phyloP scores from a whole-genome alignment of 2,888 invertebrate genomes.

The Griposia aprilina region DNA sequence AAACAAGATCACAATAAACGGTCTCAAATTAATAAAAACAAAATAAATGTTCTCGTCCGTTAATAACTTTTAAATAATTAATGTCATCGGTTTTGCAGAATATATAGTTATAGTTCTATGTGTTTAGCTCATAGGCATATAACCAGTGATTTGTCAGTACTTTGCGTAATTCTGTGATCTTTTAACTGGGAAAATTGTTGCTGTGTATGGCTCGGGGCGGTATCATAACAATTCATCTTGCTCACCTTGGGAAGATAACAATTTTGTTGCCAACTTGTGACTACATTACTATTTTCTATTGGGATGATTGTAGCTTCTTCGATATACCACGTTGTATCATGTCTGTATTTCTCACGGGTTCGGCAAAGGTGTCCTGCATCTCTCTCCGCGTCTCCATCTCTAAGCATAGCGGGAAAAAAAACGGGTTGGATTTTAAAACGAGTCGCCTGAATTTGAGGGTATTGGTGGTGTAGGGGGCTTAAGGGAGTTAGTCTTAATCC shows the following conservation, averaged over 20 bases:
- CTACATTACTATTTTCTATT: neutral
- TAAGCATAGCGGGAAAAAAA: neutral
- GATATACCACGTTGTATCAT: neutral
- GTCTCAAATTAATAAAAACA: neutral
- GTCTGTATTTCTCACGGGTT: neutral
- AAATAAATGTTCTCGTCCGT: neutral
- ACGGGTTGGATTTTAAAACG: too few species aligned
- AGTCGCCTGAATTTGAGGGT: too few species aligned
- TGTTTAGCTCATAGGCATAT: constrained; percentile 39
- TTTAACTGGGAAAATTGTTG: constrained; percentile 32
- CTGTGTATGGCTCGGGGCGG: constrained; percentile 31
- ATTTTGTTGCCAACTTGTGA: neutral
- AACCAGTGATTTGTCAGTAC: constrained; percentile 25
- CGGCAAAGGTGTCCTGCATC: neutral
- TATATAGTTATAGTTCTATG: constrained; percentile 25
- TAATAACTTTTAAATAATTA: constrained; percentile 30
- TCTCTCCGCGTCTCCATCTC: too few species aligned
- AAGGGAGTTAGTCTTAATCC: too few species aligned
- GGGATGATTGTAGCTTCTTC: neutral
- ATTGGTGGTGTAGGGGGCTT: too few species aligned
- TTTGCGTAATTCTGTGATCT: constrained; percentile 54
- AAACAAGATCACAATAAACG: neutral
- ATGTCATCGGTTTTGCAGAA: neutral
- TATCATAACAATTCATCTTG: constrained; percentile 43
- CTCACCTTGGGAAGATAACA: constrained; percentile 19